Base-by-base conservation (phyloP, 2,888 invertebrate species). In the Drosophila sordidula region DNA sequence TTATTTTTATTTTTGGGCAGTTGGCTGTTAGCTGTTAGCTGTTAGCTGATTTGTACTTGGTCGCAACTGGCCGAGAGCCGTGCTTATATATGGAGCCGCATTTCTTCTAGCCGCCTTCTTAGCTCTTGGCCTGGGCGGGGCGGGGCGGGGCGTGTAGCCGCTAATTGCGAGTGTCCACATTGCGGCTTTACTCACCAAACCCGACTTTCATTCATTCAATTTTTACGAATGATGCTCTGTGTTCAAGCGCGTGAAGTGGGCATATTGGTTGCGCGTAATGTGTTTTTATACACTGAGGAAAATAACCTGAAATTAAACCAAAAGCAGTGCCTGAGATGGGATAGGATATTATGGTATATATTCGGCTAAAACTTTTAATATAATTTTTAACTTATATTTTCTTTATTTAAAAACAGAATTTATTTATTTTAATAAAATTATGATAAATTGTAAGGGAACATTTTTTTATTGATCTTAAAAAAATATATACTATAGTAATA, bases 151-250 rank as follows among this genome's bases (percentile, higher is more conserved):
- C 77, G 65, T 58, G 9, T 47, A 78, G 59, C 55, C 76, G 89
- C 71, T 89, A 87, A 87, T 87, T 89, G 61, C 32, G 8, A 44
- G 36, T 47, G 61, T 78, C 64, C 75, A 89, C 76, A 80, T 41
- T 54, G 51, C 44, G 55, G 29, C 61, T 61, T 49, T 26, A 44
- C 55, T 54, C 65, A 44, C 36, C 70, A 51, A 66, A 70, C 62
- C 70, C 52, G 75, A 80, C 83, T 86, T 89, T 89, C 89, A 87
- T 89, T 87, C 84, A 84, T 78, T 47, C 66, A 38, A 61, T 39
- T 54, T 25, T 34, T n/a, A 25, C 14, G 25, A 12, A 41, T 14
- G 22, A 34, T 29, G 18, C 18, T 14, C 49, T 56, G 36, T 26
- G 11, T 11, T 6, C 3, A 8, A 3, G 1, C 3, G 4, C 4